Evolutionary conservation across 2,113 vertebrate species (phyloP).

Genomic region (Progne subis): DNA sequence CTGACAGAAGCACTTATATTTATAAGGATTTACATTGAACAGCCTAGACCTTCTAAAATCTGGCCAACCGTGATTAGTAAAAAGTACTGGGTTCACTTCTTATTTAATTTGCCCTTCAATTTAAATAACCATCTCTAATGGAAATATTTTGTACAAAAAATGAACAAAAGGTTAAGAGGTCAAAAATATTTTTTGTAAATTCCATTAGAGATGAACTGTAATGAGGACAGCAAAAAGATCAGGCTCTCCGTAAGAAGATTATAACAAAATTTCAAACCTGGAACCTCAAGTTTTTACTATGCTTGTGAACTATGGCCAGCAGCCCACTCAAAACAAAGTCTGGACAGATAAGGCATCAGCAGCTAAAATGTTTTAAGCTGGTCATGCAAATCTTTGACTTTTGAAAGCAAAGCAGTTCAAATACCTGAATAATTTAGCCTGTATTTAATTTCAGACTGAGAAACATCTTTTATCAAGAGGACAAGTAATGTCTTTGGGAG

Average conservation of each 20-base stretch:
- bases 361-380: not conserved
- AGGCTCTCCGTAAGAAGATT: constrained; percentile 53
- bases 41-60: not conserved
- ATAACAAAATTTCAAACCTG: constrained; percentile 14
- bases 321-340: constrained; percentile 1
- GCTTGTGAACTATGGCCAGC: not conserved
- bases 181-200: constrained; percentile 24
- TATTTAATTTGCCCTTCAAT: constrained; percentile 5
- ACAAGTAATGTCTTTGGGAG: not conserved
- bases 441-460: not conserved
- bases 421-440: not conserved
- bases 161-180: constrained; percentile 46
- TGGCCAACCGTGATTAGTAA: not conserved
- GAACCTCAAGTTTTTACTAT: not conserved
- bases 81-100: not conserved
- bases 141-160: constrained; percentile 36
- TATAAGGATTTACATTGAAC: not conserved
- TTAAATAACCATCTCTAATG: constrained; percentile 3
- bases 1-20: not conserved
- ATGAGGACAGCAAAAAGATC: constrained; percentile 53
- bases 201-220: constrained; percentile 42
- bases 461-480: not conserved
- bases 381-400: not conserved
- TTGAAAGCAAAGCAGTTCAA: not conserved
- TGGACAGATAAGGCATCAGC: constrained; percentile 4